Percentiles rank a stretch among this genome's conserved stretches.
Evolutionary conservation across 2,113 vertebrate genomes (phyloP).

Genomic region (Nibea albiflora): DNA sequence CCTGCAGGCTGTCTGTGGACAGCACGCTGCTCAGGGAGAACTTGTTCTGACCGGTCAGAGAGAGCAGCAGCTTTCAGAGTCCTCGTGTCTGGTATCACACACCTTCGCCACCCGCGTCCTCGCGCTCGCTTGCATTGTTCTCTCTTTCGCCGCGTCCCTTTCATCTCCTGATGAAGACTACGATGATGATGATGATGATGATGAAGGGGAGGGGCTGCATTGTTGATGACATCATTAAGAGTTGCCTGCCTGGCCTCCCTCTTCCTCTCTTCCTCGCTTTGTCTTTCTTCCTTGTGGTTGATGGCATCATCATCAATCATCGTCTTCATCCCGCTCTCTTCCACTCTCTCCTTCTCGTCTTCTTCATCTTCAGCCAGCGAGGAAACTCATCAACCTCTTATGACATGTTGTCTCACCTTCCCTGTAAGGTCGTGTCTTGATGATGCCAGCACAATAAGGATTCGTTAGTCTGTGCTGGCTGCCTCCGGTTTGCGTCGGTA

Average conservation of each 20-base stretch:
- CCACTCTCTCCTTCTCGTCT: background rate
- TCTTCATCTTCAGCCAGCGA: conserved; percentile 56
- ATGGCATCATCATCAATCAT: conserved; percentile 10
- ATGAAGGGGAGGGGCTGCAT: conserved; percentile 58
- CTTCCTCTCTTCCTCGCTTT: conserved; percentile 57
- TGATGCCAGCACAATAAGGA: too few species aligned
- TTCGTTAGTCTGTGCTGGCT: background rate
- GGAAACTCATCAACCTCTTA: conserved; percentile 46
- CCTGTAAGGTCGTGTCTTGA: background rate
- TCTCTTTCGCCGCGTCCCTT: conserved; percentile 62
- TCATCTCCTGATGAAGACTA: conserved; percentile 80
- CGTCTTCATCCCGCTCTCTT: conserved; percentile 3
- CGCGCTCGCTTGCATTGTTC: conserved; percentile 21
- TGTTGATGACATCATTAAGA: conserved; percentile 69
- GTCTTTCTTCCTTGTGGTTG: conserved; percentile 36
- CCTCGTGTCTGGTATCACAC: conserved; percentile 74
- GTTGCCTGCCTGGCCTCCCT: conserved; percentile 28
- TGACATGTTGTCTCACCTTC: conserved; percentile 2
- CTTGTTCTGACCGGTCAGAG: conserved; percentile 49
- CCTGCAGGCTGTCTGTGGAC: conserved; percentile 62
- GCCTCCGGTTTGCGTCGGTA: background rate
- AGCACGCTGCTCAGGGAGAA: conserved; percentile 56
- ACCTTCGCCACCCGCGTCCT: conserved; percentile 53
- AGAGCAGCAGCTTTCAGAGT: conserved; percentile 66
- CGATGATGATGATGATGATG: conserved; percentile 15